phyloP scores from a whole-genome alignment of 2,113 vertebrate genomes.

The Enhydra lutris region DNA sequence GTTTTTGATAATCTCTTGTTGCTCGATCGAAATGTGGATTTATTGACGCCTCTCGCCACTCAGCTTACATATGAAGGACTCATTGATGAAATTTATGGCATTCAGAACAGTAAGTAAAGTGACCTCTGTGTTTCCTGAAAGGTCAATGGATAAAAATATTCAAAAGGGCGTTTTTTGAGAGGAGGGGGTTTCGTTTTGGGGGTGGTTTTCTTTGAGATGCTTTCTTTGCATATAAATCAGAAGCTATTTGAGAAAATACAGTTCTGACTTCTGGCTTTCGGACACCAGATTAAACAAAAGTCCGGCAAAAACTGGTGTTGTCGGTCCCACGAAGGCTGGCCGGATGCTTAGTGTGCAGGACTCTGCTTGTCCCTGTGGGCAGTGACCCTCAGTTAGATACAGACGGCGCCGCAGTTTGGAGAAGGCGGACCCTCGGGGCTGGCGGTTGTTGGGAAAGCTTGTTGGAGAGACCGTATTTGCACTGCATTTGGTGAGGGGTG shows the following conservation, averaged over 20 bases:
- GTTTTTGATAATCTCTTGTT: constrained; percentile 95
- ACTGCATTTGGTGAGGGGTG: neutral
- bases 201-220: neutral
- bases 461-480: neutral
- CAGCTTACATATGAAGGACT: constrained; percentile 98
- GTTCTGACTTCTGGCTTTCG: neutral
- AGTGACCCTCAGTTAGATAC: neutral
- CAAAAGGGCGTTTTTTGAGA: neutral
- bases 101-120: constrained; percentile 91
- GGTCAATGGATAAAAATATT: neutral
- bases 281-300: neutral
- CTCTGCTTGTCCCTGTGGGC: neutral
- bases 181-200: neutral
- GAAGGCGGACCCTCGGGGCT: neutral
- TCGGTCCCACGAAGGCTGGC: neutral
- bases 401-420: neutral
- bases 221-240: neutral
- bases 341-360: neutral
- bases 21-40: constrained; percentile 95
- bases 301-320: neutral
- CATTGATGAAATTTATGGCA: constrained; percentile 97
- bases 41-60: constrained; percentile 94
- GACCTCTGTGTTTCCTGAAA: rapidly evolving
- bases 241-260: neutral
- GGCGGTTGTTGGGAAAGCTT: neutral